phyloP scores from a whole-genome alignment of 2,888 invertebrate species.

The Eumacrocentrus americanus region DNA sequence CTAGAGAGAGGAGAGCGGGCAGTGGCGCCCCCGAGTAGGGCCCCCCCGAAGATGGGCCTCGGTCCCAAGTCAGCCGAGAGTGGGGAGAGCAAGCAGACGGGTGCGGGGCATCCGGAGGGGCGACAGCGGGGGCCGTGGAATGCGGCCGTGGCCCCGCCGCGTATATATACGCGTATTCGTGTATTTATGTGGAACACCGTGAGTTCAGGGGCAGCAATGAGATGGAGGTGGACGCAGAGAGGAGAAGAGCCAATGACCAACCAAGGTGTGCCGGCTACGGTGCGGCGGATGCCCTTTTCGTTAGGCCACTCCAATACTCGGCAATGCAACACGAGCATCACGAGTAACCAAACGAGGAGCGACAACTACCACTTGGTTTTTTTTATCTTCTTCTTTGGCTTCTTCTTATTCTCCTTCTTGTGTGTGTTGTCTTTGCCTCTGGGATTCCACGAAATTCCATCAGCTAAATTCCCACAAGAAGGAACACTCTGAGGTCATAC shows the following conservation, averaged over 20 bases:
- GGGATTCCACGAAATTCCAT: slow-evolving; percentile 33
- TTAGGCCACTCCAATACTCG: slow-evolving; percentile 47
- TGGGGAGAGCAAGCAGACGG: slow-evolving; percentile 29
- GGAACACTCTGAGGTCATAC: slow-evolving; percentile 14
- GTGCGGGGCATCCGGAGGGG: slow-evolving; percentile 37
- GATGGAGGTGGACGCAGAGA: slow-evolving; percentile 21
- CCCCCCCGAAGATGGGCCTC: slow-evolving; percentile 21
- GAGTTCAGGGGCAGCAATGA: slow-evolving; percentile 1
- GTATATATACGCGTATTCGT: slow-evolving; percentile 55
- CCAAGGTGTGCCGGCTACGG: slow-evolving; percentile 53
- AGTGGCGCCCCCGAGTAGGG: slow-evolving; percentile 39
- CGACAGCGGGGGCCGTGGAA: slow-evolving; percentile 53
- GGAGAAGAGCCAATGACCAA: slow-evolving; percentile 53
- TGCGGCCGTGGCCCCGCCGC: slow-evolving; percentile 55
- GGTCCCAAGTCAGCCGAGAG: slow-evolving; percentile 1
- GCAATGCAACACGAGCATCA: slow-evolving; percentile 56
- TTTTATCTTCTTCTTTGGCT: slow-evolving; percentile 26
- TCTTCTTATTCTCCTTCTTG: slow-evolving; percentile 10
- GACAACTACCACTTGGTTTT: slow-evolving; percentile 30
- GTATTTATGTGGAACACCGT: slow-evolving; percentile 59
- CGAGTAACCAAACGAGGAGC: slow-evolving; percentile 48
- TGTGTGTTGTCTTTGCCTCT: slow-evolving; percentile 21
- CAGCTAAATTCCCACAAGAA: slow-evolving; percentile 26
- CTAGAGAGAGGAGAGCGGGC: slow-evolving; percentile 23
- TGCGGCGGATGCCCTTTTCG: slow-evolving; percentile 50